phyloP scores from a whole-genome alignment of 2,888 invertebrate genomes.

The Thera obeliscata region DNA sequence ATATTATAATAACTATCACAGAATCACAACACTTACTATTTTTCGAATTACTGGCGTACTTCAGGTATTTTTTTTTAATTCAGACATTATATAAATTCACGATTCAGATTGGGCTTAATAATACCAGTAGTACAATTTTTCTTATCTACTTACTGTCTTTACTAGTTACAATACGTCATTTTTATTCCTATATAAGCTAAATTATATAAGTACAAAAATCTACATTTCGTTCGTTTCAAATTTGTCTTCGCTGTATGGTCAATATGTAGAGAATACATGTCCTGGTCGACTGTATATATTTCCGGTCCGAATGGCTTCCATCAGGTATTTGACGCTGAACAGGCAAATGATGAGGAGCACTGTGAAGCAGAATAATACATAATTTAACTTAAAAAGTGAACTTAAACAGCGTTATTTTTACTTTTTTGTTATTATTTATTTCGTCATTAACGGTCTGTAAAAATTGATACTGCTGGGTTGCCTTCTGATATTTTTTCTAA shows the following conservation, averaged over 20 bases:
- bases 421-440: no score
- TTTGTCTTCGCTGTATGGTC: slow-evolving; percentile 35
- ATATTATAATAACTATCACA: slow-evolving; percentile 16
- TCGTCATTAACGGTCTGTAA: no score
- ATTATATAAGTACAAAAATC: no score
- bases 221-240: background rate
- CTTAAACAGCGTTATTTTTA: no score
- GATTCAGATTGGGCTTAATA: background rate
- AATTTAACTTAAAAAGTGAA: background rate
- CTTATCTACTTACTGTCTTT: background rate
- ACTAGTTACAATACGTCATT: background rate
- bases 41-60: no score
- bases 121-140: background rate
- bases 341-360: slow-evolving; percentile 77
- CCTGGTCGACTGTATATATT: slow-evolving; percentile 76
- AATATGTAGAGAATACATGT: slow-evolving; percentile 67
- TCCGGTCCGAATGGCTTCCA: slow-evolving; percentile 76
- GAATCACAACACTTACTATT: slow-evolving; percentile 11
- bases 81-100: background rate
- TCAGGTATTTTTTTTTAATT: background rate
- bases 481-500: no score
- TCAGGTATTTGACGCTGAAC: slow-evolving; percentile 77
- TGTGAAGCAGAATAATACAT: slow-evolving; percentile 54
- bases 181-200: background rate
- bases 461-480: no score